A percentile compares a stretch with the other conserved stretches of the same genome.
Evolutionary conservation across 2,797 vertebrate species (phyloP).

Genomic region (Urophycis tenuis): DNA sequence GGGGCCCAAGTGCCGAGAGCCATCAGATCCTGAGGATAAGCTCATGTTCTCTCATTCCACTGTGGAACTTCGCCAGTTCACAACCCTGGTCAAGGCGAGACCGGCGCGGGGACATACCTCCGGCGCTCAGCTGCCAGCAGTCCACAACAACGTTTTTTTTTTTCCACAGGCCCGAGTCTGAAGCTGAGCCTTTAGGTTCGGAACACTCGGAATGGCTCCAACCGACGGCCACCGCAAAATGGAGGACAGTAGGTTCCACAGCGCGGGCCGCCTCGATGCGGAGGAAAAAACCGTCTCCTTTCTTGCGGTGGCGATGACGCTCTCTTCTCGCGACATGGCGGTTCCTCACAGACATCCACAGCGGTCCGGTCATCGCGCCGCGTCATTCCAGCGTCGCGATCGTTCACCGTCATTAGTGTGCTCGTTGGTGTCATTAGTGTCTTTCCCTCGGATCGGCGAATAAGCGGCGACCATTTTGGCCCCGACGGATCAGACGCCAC

Average conservation of each 20-base stretch:
- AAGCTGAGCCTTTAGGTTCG: constrained; percentile 19
- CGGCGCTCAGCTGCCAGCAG: constrained; percentile 20
- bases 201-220: constrained; percentile 2
- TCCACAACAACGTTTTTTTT: neutral
- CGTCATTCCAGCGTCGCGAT: neutral
- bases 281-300: neutral
- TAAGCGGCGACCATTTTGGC: no score
- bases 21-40: constrained; percentile 50
- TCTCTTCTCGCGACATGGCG: neutral
- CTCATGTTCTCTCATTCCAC: constrained; percentile 40
- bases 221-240: neutral
- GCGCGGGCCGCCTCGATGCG: no score
- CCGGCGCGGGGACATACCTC: constrained; percentile 31
- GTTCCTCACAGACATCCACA: neutral
- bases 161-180: constrained; percentile 17
- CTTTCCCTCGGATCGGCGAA: no score
- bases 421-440: no score
- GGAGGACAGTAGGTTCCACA: neutral
- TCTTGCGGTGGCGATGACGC: neutral
- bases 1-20: constrained; percentile 37
- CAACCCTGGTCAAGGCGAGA: neutral
- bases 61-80: constrained; percentile 22
- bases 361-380: neutral
- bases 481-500: no score
- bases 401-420: no score